Base-by-base conservation (phyloP, 2,113 vertebrate genomes). In the Microtus ochrogaster region DNA sequence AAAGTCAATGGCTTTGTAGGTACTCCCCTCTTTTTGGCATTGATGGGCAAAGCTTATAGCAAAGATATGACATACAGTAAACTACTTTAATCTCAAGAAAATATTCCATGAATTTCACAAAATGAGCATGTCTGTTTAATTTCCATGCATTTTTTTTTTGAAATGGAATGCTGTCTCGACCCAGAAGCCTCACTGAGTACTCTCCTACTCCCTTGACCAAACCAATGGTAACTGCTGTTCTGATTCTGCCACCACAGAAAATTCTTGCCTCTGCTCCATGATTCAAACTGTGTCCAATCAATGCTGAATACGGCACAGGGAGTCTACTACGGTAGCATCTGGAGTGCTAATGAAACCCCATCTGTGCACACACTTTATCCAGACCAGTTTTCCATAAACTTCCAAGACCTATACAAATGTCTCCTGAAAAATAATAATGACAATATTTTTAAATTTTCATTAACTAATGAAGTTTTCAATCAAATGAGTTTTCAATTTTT, bases 371-470 rank as follows among this genome's bases (percentile, higher is more conserved):
- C 19, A 26, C 24, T 77, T 26, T 76, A 88, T 33, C 49, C 33
- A 52, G 11, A 95, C 4, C 36, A 13, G 84, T 11, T 17, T 84
- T 61, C 72, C 55, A n/a, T 89, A 30, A 73, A 41, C 33, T 87
- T 90, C 21, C n/a, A 49, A 70, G 12, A 11, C 24, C 39, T 68
- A 4, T 58, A 58, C 19, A 74, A 87, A 78, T 11, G 21, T 77
- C 9, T 81, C 44, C 73, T 94, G 78, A 77, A 78, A 92, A 47
- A 47, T 77, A 76, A 77, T 70, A n/a, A 84, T 44, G 13, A 16
- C 63, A 72, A 77, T 28, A 0, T 11, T 21, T 89, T 70, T 77
- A n/a, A 61, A 70, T 58, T 44, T 92, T 0, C 41, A 70, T 33
- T 85, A 87, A 30, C 2, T 30, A 58, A 19, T 52, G 24, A 85